These are phyloP conservation scores for Zygothrica quintamaculata DNA, from an alignment of 2,888 invertebrate genomes.

Conservation along the genomic window DNA sequence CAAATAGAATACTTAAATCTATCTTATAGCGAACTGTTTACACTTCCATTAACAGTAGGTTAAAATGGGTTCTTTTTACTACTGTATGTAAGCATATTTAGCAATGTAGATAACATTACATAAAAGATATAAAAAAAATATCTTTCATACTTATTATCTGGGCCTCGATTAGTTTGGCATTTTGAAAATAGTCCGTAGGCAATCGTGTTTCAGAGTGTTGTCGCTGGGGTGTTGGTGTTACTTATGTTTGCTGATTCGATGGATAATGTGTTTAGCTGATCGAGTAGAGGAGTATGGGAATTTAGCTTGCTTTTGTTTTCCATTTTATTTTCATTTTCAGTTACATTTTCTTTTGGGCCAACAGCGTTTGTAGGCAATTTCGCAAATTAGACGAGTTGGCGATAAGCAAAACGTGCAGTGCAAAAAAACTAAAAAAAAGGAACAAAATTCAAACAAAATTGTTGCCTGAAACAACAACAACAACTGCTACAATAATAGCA, in stretches of 20 bases:
- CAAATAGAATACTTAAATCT: no score
- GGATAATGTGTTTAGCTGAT: slow-evolving; percentile 29
- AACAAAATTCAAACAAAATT: slow-evolving; percentile 9
- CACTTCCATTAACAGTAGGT: no score
- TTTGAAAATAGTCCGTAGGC: background rate
- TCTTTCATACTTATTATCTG: background rate
- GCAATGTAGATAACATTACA: background rate
- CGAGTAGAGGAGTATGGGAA: background rate
- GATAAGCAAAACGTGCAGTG: slow-evolving; percentile 31
- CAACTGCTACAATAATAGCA: no score
- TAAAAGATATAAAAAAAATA: background rate
- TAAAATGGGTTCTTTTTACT: no score
- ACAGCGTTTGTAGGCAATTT: slow-evolving; percentile 43
- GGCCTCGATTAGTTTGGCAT: background rate
- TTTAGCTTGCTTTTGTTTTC: slow-evolving; percentile 2
- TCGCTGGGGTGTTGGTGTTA: slow-evolving; percentile 13
- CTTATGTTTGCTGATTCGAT: slow-evolving; percentile 27
- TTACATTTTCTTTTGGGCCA: slow-evolving; percentile 12
- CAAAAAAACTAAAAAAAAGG: no score
- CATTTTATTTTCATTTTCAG: background rate
- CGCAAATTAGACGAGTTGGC: slow-evolving; percentile 51
- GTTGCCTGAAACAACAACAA: slow-evolving; percentile 9
- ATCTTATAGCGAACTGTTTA: no score
- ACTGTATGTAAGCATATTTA: no score
- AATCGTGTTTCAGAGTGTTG: background rate